A percentile compares a stretch with the other conserved stretches of the same genome.
These are phyloP conservation scores for Plecotus auritus DNA, from an alignment of 2,113 vertebrate genomes.

Conservation along the genomic window DNA sequence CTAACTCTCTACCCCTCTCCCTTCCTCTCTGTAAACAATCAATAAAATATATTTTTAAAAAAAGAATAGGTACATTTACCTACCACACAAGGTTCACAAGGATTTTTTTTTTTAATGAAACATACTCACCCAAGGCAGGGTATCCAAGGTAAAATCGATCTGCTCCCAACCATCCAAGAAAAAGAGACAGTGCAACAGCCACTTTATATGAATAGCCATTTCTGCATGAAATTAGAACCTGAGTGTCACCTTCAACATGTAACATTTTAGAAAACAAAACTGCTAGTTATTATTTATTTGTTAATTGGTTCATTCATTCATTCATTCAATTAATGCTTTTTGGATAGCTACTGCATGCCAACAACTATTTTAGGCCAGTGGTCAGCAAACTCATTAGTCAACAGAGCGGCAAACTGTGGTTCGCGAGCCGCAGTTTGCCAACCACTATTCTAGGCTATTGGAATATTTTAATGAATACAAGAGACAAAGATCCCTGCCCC, in stretches of 20 bases:
- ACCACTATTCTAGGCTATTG: background rate
- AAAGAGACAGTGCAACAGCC: conserved; percentile 95
- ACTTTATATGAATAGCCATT: conserved; percentile 97
- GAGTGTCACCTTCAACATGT: conserved; percentile 42
- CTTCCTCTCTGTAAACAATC: no score
- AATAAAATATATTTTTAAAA: no score
- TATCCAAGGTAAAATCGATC: conserved; percentile 99
- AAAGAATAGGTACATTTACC: background rate
- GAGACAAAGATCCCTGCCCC: background rate
- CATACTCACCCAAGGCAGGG: conserved; percentile 92
- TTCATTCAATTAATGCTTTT: background rate
- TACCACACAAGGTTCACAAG: background rate
- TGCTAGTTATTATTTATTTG: background rate
- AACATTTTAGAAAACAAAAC: conserved; percentile 6
- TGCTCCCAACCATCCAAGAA: conserved; percentile 97
- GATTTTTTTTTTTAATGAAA: background rate
- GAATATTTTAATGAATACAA: background rate
- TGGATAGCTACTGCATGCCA: background rate
- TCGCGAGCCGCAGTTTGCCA: background rate
- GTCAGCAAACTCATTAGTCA: no score
- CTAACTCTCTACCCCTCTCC: no score
- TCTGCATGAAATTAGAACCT: conserved; percentile 80
- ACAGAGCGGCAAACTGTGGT: no score
- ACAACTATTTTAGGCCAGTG: background rate
- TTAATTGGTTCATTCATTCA: background rate